Base-by-base conservation (phyloP, 2,113 vertebrate species). In the Marmota monax region DNA sequence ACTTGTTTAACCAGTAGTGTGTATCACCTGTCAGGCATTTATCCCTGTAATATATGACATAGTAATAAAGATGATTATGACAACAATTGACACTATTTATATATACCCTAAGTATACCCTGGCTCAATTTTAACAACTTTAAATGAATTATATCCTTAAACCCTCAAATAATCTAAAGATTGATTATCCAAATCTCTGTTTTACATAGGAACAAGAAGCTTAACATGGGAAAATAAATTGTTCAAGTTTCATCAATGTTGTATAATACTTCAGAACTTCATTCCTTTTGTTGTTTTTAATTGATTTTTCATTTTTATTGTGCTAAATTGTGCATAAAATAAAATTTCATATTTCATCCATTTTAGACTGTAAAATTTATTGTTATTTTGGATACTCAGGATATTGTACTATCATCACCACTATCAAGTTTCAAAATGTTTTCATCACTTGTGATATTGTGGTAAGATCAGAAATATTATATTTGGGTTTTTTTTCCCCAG, bases 11-110 rank as follows among this genome's bases (percentile, higher is more conserved):
- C 32, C 25, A 63, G 4, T 2, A 72, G 45, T 86, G 61, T 51
- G 3, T 48, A 77, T 85, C 89, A 86, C 8, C 6, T 84, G 9
- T 9, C 45, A 70, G 20, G 29, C 18, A 48, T 70, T 77, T 89
- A 73, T 67, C 7, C 78, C 51, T 67, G 29, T 25, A 61, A 32
- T 9, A 4, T 14, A 78, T 45, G n/a, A n/a, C 67, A 51, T 84
- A 74, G 78, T 37, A 87, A 63, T 45, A 72, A 88, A 37, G 25
- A 74, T 69, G 16, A 73, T 63, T 65, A 84, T 65, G 53, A 74
- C 12, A 95, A 94, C 4, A 70, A 22, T 67, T 91, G 27, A 23
- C 70, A 7, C 17, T 76, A 12, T 96, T 91, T 96, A 53, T 45
- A 61, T 90, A 29, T 80, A 83, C 7, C 37, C 34, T 70, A 88